Conservation (phyloP, 2,113 vertebrate species). For the Phyllostomus hastatus region DNA sequence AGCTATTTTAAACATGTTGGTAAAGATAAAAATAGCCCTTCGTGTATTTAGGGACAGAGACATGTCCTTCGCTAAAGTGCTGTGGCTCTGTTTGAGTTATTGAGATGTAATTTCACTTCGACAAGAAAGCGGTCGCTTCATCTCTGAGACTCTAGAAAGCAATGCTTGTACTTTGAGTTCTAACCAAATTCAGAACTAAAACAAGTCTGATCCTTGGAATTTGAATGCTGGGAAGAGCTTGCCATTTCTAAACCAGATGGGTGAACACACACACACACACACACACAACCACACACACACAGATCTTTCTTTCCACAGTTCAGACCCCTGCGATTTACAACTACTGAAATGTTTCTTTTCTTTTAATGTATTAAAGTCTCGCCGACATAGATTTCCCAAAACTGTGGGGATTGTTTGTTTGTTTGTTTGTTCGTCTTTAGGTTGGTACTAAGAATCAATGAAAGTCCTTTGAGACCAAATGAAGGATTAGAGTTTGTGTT, state of each 20-base stretch:
- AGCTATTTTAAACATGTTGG: not conserved
- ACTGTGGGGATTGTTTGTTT: not conserved
- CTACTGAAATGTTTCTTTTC: not conserved
- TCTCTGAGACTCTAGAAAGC: not conserved
- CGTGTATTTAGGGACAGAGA: not conserved
- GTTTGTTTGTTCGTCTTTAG: not conserved
- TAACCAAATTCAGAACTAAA: not conserved
- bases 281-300: not conserved
- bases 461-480: not conserved
- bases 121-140: not conserved
- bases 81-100: not conserved
- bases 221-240: not conserved
- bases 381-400: not conserved
- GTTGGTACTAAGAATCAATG: not conserved
- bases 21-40: not conserved
- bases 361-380: not conserved
- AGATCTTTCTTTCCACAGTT: not conserved
- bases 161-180: not conserved
- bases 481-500: not conserved
- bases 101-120: not conserved
- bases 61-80: not conserved
- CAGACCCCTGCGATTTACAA: not conserved
- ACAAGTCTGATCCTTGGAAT: not conserved
- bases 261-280: not conserved
- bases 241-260: not conserved